Evolutionary conservation across 2,113 vertebrate genomes (phyloP).

Genomic region (Peromyscus leucopus): DNA sequence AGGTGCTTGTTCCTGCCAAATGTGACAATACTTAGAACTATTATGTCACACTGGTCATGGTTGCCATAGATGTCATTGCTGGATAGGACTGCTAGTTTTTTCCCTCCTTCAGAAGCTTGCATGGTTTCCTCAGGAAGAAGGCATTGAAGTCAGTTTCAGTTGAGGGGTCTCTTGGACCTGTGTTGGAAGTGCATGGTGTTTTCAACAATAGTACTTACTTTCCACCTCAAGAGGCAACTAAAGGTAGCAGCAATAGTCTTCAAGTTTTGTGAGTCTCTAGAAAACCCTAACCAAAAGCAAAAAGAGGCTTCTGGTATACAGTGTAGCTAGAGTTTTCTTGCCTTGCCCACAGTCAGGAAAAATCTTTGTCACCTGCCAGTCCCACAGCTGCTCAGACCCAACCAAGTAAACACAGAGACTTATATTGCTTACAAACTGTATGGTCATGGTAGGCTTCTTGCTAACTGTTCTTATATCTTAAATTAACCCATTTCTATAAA

Average conservation of each 20-base stretch:
- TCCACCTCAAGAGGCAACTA: background rate
- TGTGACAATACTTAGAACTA: background rate
- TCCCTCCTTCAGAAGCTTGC: background rate
- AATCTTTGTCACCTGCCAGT: no score
- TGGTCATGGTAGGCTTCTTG: no score
- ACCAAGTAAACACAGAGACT: no score
- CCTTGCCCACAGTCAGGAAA: no score
- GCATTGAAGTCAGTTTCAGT: background rate
- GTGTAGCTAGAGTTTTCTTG: no score
- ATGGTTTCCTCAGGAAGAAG: background rate
- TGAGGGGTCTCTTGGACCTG: background rate
- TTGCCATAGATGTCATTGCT: background rate
- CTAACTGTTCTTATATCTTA: no score
- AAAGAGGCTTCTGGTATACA: background rate
- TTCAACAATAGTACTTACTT: background rate
- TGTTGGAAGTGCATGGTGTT: background rate
- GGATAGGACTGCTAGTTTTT: background rate
- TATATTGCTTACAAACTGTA: no score
- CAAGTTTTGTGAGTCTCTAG: background rate
- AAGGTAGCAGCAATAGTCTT: background rate
- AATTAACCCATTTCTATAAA: no score
- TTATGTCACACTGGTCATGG: background rate
- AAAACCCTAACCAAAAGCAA: no score
- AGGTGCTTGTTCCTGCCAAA: background rate
- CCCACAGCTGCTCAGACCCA: no score